Base-by-base conservation (phyloP, 2,888 invertebrate genomes). In the Tryphoninae sp. region DNA sequence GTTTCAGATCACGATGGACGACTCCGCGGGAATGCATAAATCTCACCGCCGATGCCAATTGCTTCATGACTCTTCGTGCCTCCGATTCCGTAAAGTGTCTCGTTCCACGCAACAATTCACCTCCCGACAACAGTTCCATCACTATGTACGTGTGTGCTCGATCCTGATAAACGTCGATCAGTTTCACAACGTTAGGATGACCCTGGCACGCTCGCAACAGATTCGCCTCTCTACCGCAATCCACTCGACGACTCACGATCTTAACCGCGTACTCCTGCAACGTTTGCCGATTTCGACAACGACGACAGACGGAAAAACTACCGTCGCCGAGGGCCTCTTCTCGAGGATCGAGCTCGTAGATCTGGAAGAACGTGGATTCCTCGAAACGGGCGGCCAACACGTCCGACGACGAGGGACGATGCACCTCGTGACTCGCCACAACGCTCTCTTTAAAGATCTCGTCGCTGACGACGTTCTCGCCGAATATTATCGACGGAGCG, bases 1-100 rank as follows among this genome's bases (percentile, higher is more conserved):
- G 98, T 92, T 99, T 99, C 16, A 99, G 93, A 92, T 99, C 99
- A 42, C 98, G 93, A 91, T 99, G 99, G 73, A 98, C 98, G 61
- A 98, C 96, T 16, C 96, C 95, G 74, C 95, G 93, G 23, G 94
- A 93, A 92, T 98, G 98, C 95, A 99, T 96, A 91, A 96, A 97
- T 42, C 94, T 93, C 22, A 98, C 95, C 67, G 98, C 98, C 16
- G 95, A 94, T 0, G 97, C 96, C 59, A 99, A 93, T 91, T 98
- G 96, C 45, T 94, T 93, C 93, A 98, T 95, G 75, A 99, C 95
- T 8, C 93, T 93, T n/a, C 96, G 94, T 6, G 98, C 98, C 85
- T 95, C 94, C 0, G 93, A 91, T 92, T 99, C 99, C 0, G 95
- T 95, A 86, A 98, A 95, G 68, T 94, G 94, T 72, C 94, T 93